A percentile compares a stretch with the other conserved stretches of the same genome.
Conservation (phyloP, 1,140 invertebrate genomes). For the Solen grandis region DNA sequence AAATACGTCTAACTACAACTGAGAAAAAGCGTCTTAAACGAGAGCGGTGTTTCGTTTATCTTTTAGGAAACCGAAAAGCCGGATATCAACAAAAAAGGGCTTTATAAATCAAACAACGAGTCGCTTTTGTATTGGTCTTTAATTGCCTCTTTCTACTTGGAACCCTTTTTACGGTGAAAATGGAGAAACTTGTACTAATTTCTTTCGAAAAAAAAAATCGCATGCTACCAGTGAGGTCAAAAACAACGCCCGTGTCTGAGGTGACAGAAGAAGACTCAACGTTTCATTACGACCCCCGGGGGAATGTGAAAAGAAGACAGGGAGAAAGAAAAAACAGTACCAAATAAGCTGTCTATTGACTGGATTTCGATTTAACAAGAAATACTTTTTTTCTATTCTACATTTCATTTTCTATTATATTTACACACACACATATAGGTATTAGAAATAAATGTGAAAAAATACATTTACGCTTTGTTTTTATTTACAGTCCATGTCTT, state of each 20-base stretch:
- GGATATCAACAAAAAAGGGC: background rate
- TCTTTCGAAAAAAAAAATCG: conserved; percentile 15
- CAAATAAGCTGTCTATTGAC: too few species aligned
- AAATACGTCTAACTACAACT: background rate
- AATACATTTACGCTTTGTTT: too few species aligned
- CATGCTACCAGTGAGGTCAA: background rate
- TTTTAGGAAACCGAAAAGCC: background rate
- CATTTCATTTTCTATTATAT: too few species aligned
- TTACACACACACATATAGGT: too few species aligned
- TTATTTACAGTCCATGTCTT: conserved; percentile 6
- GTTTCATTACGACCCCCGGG: too few species aligned
- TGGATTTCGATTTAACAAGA: too few species aligned
- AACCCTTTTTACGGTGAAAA: conserved; percentile 2
- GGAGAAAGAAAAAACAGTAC: too few species aligned
- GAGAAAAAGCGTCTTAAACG: background rate
- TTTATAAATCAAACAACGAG: background rate
- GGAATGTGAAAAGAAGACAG: too few species aligned
- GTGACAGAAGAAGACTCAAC: too few species aligned
- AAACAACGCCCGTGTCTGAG: too few species aligned
- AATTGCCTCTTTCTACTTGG: background rate
- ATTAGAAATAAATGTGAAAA: too few species aligned
- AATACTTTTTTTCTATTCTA: too few species aligned
- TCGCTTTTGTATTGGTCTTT: background rate
- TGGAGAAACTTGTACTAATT: background rate
- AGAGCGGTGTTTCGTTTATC: background rate